Evolutionary conservation across 2,888 invertebrate genomes (phyloP), one percentile per base, ranked within the genome.

Genomic region (Dendrolimus houi): DNA sequence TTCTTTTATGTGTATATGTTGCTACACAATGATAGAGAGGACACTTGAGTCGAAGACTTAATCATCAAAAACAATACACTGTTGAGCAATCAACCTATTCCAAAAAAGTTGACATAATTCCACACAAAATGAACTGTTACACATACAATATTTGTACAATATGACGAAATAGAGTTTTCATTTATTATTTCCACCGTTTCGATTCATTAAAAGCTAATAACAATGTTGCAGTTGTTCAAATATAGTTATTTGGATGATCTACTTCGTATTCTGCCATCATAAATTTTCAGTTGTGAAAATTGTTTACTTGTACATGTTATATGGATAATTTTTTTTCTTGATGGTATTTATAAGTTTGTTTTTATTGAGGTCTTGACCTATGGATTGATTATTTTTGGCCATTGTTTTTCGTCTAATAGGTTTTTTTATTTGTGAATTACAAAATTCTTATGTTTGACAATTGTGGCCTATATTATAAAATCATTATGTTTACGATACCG

Each of bases 81-180:
- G 47, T 47, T 47, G 47, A 47, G 47, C 47, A 47, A 47, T 8
- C 9, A 47, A 47, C 47, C 47, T 47, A 47, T 47, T 47, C 47
- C 47, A 12, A 10, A 47, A 82, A 47, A 47, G 47, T 47, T 47
- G 9, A 47, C 47, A 47, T 47, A 9, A 10, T 47, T 47, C 29
- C 29, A 29, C 29, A 29, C 29, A 29, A 6, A 29, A 29, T 29
- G 12, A 47, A 47, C 10, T 47, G 47, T 59, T 58, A 58, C 10
- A 59, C 55, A 60, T 57, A 55, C 52, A 57, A 12, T 47, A 42
- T 55, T 12, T 41, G 58, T 58, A 58, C 13, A 59, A 12, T 41
- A 53, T 62, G 60, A 55, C 53, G 62, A 61, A 62, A 62, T 59
- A 58, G 59, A 58, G 59, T 56, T 59, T 60, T 61, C 60, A 61